Percentiles rank a stretch among this genome's conserved stretches.
These are phyloP conservation scores for Chrosomus eos DNA, from an alignment of 2,797 vertebrate species.

Conservation along the genomic window DNA sequence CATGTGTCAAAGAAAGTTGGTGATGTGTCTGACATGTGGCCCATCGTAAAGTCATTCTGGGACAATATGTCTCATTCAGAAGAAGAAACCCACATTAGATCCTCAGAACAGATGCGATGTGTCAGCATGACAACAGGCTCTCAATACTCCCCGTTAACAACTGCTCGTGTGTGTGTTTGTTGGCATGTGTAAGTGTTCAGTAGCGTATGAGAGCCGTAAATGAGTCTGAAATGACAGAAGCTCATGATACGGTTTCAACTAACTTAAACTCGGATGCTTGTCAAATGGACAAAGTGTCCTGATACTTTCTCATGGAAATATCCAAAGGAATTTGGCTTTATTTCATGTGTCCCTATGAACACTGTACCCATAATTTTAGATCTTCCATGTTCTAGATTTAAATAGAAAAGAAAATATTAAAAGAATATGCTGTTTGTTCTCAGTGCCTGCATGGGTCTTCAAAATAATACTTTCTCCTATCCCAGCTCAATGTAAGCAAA, in stretches of 20 bases:
- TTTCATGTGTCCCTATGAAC: constrained; percentile 3
- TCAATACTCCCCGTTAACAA: constrained; percentile 57
- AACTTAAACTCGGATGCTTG: neutral
- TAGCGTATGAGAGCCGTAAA: constrained; percentile 51
- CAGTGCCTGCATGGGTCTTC: neutral
- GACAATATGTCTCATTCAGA: constrained; percentile 55
- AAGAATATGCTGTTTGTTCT: neutral
- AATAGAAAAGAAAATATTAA: neutral
- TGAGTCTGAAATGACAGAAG: constrained; percentile 61
- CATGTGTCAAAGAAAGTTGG: constrained; percentile 38
- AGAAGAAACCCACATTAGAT: constrained; percentile 30
- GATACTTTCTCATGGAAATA: constrained; percentile 9
- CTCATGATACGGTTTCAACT: neutral
- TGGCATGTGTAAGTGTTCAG: constrained; percentile 15
- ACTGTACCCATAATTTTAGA: neutral
- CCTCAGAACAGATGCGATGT: constrained; percentile 63
- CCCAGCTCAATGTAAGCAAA: neutral
- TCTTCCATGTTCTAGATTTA: constrained; percentile 27
- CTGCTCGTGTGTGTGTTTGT: constrained; percentile 19
- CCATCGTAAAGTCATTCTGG: constrained; percentile 44
- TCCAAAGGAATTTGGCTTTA: constrained; percentile 23
- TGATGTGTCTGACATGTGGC: neutral
- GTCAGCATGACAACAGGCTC: constrained; percentile 64
- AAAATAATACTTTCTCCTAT: neutral
- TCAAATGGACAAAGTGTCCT: constrained; percentile 9